phyloP scores from a whole-genome alignment of 2,888 invertebrate genomes.

The Acleris literana region DNA sequence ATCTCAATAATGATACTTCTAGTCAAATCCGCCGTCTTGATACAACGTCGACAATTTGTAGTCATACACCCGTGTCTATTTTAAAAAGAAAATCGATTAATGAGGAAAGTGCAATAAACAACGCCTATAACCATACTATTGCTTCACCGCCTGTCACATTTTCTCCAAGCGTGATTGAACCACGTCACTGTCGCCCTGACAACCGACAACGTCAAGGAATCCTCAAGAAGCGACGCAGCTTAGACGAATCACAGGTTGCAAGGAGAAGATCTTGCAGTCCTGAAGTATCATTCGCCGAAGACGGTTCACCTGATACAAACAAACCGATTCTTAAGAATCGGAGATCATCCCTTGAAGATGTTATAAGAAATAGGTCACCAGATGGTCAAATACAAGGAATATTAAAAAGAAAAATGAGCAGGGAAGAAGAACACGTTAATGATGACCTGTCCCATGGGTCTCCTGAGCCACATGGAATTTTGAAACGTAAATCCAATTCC shows the following conservation, averaged over 20 bases:
- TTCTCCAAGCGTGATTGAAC: conserved; percentile 89
- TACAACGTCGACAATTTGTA: conserved; percentile 64
- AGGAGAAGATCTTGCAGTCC: conserved; percentile 88
- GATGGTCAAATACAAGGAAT: conserved; percentile 87
- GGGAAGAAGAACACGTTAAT: conserved; percentile 85
- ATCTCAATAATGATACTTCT: conserved; percentile 79
- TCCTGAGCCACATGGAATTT: conserved; percentile 89
- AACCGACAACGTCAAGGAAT: conserved; percentile 89
- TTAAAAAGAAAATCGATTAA: conserved; percentile 86
- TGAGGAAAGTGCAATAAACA: conserved; percentile 78
- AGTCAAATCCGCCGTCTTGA: conserved; percentile 80
- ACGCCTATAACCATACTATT: conserved; percentile 78
- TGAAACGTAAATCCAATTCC: conserved; percentile 90
- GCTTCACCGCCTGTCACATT: conserved; percentile 90
- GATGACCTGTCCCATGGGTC: conserved; percentile 85
- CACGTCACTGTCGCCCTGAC: conserved; percentile 80
- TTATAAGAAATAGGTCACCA: conserved; percentile 85
- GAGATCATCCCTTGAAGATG: conserved; percentile 88
- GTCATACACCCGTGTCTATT: conserved; percentile 85
- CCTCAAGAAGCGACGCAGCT: conserved; percentile 91
- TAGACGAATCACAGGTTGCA: conserved; percentile 90
- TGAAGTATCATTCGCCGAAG: conserved; percentile 85
- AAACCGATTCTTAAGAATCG: conserved; percentile 87
- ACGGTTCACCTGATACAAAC: conserved; percentile 82
- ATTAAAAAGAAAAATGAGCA: conserved; percentile 87